Percentiles rank a stretch among this genome's conserved stretches.
Conservation (phyloP, 2,888 invertebrate genomes). For the Apodemia duryi region DNA sequence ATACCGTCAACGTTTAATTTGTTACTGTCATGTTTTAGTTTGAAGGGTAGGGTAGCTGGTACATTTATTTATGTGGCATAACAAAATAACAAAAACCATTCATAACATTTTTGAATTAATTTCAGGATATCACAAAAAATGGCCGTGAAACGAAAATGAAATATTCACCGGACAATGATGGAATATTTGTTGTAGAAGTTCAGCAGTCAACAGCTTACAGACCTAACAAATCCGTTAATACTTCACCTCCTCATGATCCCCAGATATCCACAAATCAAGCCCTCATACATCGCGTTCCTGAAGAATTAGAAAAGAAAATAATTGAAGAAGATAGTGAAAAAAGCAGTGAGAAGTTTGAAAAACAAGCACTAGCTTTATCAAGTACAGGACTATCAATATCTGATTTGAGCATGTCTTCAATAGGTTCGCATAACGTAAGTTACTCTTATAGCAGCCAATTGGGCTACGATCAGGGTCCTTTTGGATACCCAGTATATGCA, state of each 20-base stretch:
- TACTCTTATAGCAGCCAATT: constrained; percentile 90
- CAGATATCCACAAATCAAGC: constrained; percentile 73
- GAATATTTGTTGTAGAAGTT: constrained; percentile 87
- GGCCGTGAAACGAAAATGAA: constrained; percentile 87
- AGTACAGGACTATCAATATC: constrained; percentile 91
- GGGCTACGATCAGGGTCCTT: constrained; percentile 86
- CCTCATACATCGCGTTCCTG: constrained; percentile 65
- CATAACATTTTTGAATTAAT: constrained; percentile 26
- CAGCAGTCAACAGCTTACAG: constrained; percentile 65
- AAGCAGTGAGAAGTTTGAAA: constrained; percentile 50
- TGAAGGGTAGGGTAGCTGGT: too few relatives aligned
- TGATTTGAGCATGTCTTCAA: constrained; percentile 86
- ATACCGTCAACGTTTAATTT: too few relatives aligned
- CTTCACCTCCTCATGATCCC: constrained; percentile 57
- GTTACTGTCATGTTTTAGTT: too few relatives aligned
- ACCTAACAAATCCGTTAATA: constrained; percentile 55
- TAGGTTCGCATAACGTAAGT: constrained; percentile 84
- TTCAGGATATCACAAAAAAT: constrained; percentile 84
- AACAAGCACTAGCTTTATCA: constrained; percentile 74
- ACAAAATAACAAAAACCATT: neutral
- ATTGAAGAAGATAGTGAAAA: constrained; percentile 57
- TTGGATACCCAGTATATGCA: constrained; percentile 83
- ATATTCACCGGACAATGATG: constrained; percentile 85
- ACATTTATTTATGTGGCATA: too few relatives aligned
- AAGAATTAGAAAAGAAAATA: constrained; percentile 54